Evolutionary conservation across 2,113 vertebrate species (phyloP), one percentile per base, ranked within the genome.

Genomic region (Suncus etruscus): DNA sequence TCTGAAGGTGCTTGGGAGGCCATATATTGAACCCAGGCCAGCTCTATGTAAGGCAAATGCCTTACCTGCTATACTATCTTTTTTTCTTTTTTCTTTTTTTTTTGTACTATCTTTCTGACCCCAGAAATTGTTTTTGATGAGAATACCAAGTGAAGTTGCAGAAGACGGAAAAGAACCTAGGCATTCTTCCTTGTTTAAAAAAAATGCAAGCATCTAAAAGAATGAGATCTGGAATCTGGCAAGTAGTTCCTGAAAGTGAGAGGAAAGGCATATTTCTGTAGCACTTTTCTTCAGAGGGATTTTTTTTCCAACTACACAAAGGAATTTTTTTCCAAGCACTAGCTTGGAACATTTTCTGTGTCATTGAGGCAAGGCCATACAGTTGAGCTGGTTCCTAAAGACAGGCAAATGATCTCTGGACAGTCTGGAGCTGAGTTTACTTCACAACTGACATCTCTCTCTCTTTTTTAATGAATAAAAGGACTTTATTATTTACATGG

Each of bases 331-430:
- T n/a, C 81, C 92, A 95, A 87, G 72, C 11, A 87, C 66, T 66
- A 87, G 50, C 84, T 69, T 82, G 11, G 48, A 81, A 91, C 16
- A 9, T 63, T 88, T 84, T 32, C 54, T 3, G 50, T 50, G 58
- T 11, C 78, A 51, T 15, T 75, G 50, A n/a, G 72, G 27, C 32
- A 58, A 73, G 73, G 4, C 45, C 24, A 16, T 70, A 58, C 61
- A 83, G 73, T 70, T 63, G 22, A 87, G 48, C 68, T 93, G n/a
- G 85, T 92, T 91, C 78, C 92, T 93, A 92, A 94, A 91, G 85
- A 87, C 22, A 45, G 16, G 11, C 86, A 91, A 93, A 85, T 1
- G 1, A 77, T 89, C 50, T 20, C 47, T 80, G 77, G 61, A 84
- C 9, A 68, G 24, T 73, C 58, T 63, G 20, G 25, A 89, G 45